Base-by-base conservation (phyloP, 2,888 invertebrate genomes). In the Heliconius aoede region DNA sequence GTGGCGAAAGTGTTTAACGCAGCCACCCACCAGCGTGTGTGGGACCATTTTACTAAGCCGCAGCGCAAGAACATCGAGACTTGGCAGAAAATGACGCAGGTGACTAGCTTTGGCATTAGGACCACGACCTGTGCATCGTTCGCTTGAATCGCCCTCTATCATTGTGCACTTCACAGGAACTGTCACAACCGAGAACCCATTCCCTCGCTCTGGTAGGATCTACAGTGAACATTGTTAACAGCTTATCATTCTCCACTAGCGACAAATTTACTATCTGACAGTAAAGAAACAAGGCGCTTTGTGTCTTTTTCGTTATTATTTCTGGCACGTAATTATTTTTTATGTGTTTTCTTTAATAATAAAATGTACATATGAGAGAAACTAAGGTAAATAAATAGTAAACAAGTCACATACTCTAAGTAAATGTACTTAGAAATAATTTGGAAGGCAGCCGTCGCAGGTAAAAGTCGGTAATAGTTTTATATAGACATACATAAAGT, bases 1-100 rank as follows among this genome's bases (percentile, higher is more conserved):
- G 98, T 99, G 96, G 99, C 98, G 97, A 97, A 98, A 96, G 98
- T 99, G 95, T 99, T 99, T 96, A 95, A 96, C 94, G 97, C 98
- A 89, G 98, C 99, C 91, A 97, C 97, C 95, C 98, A 98, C 95
- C 99, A 99, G 96, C 98, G 98, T 95, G 98, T 98, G 94, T 99
- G 99, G 99, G 99, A 99, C 97, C 99, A 99, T 97, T 99, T 99
- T 97, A 98, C 98, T 95, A 99, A 99, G 96, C 98, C 99, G 86
- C 99, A 99, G 95, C 96, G 99, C 95, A 99, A 99, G 97, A 99
- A 99, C 96, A 98, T 99, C 95, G 98, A 99, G 95, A 96, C 97
- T 91, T 99, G 99, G 99, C 98, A 97, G 95, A 99, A 98, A 95
- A 98, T 98, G 95, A 97, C 98, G 80, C 96, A 97, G 98, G 99